Evolutionary conservation across 1,140 invertebrate genomes (phyloP).

Genomic region (Samia ricini): DNA sequence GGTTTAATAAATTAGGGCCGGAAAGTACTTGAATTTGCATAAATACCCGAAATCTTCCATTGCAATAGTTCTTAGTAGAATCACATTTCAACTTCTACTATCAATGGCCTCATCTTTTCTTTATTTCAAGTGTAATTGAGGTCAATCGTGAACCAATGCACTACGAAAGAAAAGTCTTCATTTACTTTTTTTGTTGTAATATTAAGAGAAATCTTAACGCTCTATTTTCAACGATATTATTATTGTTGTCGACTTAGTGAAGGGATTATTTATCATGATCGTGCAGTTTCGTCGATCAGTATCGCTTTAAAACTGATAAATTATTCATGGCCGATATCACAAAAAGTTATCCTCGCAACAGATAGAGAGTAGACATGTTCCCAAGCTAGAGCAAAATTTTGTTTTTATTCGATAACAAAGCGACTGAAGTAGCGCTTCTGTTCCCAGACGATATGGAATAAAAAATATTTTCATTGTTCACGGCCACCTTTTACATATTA

Average conservation of each 20-base stretch:
- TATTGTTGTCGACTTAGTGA: not conserved
- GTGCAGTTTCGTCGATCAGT: conserved; percentile 49
- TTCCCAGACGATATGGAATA: conserved; percentile 36
- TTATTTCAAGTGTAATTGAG: not conserved
- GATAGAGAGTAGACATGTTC: conserved; percentile 30
- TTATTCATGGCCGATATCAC: conserved; percentile 44
- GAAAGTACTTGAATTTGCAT: not conserved
- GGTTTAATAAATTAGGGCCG: too few relatives aligned
- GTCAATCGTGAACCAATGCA: too few relatives aligned
- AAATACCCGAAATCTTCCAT: not conserved
- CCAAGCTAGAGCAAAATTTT: conserved; percentile 46
- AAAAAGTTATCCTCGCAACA: conserved; percentile 44
- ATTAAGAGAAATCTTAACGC: not conserved
- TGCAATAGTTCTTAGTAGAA: not conserved
- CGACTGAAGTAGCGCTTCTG: conserved; percentile 40
- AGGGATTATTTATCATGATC: not conserved
- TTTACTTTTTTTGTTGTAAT: not conserved
- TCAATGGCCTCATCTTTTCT: not conserved
- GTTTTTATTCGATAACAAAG: conserved; percentile 38
- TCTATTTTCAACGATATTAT: not conserved
- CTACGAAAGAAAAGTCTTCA: too few relatives aligned
- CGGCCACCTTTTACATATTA: conserved; percentile 20
- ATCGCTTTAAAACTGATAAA: conserved; percentile 60
- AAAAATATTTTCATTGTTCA: conserved; percentile 43
- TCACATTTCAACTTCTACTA: not conserved